Base-by-base conservation (phyloP, 1,140 invertebrate genomes). In the Hyposmocoma kahamanoa region DNA sequence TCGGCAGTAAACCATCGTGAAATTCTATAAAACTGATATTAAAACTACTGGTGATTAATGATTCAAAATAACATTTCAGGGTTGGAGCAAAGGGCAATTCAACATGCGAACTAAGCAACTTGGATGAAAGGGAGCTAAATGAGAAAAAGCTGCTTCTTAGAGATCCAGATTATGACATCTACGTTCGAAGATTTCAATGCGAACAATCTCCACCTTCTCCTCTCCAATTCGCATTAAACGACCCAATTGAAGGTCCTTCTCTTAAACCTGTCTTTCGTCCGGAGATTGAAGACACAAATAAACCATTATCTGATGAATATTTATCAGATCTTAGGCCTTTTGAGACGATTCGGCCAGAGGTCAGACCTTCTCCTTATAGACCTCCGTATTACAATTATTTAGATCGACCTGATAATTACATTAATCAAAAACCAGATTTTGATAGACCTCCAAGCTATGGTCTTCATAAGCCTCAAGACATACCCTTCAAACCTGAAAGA, bases 21-120 rank as follows among this genome's bases (percentile, higher is more conserved):
- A n/a, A n/a, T n/a, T n/a, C n/a, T n/a, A n/a, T n/a, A n/a, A n/a
- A n/a, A n/a, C n/a, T n/a, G n/a, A n/a, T n/a, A n/a, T n/a, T n/a
- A n/a, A n/a, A n/a, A n/a, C n/a, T n/a, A n/a, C n/a, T n/a, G n/a
- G n/a, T n/a, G n/a, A n/a, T n/a, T n/a, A n/a, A n/a, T n/a, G n/a
- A n/a, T n/a, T n/a, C n/a, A n/a, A n/a, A n/a, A n/a, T n/a, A n/a
- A n/a, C 24, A 32, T 74, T 73, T 3, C 73, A 84, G 81, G 1
- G 77, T 84, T 8, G 81, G 81, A 5, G 81, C 81, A 4, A 83
- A 83, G 68, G 81, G 81, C 38, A 84, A 84, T 15, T 76, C 81
- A 8, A 81, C 79, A 4, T 84, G 81, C 39, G 67, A 83, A 19
- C 57, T 84, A 0, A 73, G 81, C 45, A 78, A 69, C 13, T 10